Conservation (phyloP, 2,888 invertebrate species). For the Prosopocoilus inquinatus region DNA sequence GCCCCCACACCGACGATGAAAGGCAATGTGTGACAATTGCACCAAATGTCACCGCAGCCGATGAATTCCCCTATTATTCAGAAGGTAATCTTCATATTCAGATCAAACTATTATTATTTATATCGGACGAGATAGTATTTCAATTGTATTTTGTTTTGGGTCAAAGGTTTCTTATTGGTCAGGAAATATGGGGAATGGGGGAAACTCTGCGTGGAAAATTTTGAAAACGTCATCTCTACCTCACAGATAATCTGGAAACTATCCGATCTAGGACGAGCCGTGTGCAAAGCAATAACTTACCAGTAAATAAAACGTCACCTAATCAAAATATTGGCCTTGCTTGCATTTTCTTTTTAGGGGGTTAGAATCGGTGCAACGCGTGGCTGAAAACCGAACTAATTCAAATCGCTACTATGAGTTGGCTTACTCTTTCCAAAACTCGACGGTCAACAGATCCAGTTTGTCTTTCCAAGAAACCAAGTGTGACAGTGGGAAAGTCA, state of each 20-base stretch:
- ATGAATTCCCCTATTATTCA: conserved; percentile 61
- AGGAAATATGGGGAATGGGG: conserved; percentile 76
- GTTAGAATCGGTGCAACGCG: conserved; percentile 15
- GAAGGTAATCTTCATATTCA: conserved; percentile 51
- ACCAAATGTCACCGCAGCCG: conserved; percentile 56
- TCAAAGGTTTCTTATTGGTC: conserved; percentile 68
- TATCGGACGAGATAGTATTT: neutral
- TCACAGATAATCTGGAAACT: conserved; percentile 63
- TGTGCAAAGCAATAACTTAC: conserved; percentile 75
- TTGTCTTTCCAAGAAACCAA: conserved; percentile 64
- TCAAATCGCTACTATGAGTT: conserved; percentile 58
- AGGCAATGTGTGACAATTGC: conserved; percentile 69
- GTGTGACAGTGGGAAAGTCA: conserved; percentile 63
- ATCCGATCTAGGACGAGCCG: conserved; percentile 70
- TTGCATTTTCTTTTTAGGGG: conserved; percentile 10
- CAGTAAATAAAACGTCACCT: no score
- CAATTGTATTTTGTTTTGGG: conserved; percentile 2
- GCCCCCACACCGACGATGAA: conserved; percentile 74
- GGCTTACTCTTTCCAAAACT: conserved; percentile 56
- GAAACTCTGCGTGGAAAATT: conserved; percentile 70
- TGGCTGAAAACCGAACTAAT: conserved; percentile 13
- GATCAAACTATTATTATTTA: neutral
- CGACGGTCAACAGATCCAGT: conserved; percentile 55
- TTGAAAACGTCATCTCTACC: conserved; percentile 58
- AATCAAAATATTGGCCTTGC: no score